phyloP scores from a whole-genome alignment of 64 coral and sea anemone genomes.

The Catalaphyllia jardinei region DNA sequence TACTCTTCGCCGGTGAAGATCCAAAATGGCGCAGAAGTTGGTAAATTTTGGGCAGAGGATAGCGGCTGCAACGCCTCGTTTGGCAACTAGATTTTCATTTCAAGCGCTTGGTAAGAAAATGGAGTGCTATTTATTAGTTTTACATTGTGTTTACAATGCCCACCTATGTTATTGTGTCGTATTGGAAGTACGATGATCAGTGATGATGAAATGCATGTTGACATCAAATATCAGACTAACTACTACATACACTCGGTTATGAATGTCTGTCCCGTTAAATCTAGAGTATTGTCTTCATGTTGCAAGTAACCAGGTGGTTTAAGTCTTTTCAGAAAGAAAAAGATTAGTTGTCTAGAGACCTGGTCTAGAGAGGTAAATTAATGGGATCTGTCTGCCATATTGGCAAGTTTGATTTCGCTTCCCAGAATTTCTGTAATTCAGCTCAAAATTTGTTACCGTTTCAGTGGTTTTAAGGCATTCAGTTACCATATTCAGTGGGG shows the following conservation, averaged over 20 bases:
- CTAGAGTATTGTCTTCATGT: too few species aligned
- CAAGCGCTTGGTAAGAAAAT: slow-evolving; percentile 74
- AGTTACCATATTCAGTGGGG: too few species aligned
- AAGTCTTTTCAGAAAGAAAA: too few species aligned
- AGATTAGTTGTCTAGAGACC: too few species aligned
- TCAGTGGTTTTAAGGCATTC: too few species aligned
- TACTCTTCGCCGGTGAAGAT: slow-evolving; percentile 35
- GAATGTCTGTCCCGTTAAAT: neutral
- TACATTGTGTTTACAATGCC: too few species aligned
- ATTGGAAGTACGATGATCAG: neutral
- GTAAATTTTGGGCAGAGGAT: slow-evolving; percentile 76
- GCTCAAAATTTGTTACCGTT: too few species aligned
- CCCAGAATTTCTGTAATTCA: too few species aligned
- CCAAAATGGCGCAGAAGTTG: slow-evolving; percentile 95
- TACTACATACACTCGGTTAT: neutral
- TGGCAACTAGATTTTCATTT: slow-evolving; percentile 79
- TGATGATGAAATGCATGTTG: neutral
- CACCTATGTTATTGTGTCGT: neutral
- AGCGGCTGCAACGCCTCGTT: slow-evolving; percentile 62
- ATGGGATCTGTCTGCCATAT: too few species aligned
- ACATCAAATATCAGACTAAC: neutral
- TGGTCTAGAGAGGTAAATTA: too few species aligned
- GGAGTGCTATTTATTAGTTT: neutral
- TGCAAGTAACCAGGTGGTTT: too few species aligned
- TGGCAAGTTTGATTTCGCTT: too few species aligned